Percentiles rank a stretch among this genome's conserved stretches.
These are phyloP conservation scores for Physella acuta DNA, from an alignment of 1,140 invertebrate species.

Conservation along the genomic window DNA sequence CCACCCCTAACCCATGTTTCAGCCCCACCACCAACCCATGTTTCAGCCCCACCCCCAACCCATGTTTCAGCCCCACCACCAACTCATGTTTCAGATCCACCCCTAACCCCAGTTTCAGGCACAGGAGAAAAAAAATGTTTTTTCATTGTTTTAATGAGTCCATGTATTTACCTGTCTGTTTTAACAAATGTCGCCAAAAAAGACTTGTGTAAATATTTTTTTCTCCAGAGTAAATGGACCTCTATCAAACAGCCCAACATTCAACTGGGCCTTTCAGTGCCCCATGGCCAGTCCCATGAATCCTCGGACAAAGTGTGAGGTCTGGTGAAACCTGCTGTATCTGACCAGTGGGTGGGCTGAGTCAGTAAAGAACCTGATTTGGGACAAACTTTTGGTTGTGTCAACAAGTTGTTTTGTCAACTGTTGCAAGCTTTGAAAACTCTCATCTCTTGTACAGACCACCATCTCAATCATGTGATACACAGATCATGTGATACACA, in stretches of 20 bases:
- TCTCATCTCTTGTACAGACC: too few species aligned
- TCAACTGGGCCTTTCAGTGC: slow-evolving; percentile 36
- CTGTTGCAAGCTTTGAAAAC: too few species aligned
- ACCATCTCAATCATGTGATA: too few species aligned
- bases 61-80: not conserved
- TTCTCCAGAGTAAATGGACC: slow-evolving; percentile 38
- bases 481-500: too few species aligned
- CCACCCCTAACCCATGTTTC: not conserved
- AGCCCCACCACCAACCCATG: too few species aligned
- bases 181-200: not conserved
- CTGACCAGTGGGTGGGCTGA: too few species aligned
- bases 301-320: slow-evolving; percentile 35
- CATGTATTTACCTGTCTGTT: not conserved
- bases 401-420: too few species aligned
- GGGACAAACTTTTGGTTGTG: too few species aligned
- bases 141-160: not conserved
- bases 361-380: too few species aligned
- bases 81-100: too few species aligned
- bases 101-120: not conserved
- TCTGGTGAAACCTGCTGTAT: too few species aligned
- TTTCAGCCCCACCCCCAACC: not conserved
- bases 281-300: slow-evolving; percentile 33
- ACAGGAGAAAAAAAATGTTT: not conserved
- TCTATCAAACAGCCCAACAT: slow-evolving; percentile 34
- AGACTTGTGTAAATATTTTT: slow-evolving; percentile 1